Base-by-base conservation (phyloP, 2,113 vertebrate species). In the Gasterosteus nipponicus region DNA sequence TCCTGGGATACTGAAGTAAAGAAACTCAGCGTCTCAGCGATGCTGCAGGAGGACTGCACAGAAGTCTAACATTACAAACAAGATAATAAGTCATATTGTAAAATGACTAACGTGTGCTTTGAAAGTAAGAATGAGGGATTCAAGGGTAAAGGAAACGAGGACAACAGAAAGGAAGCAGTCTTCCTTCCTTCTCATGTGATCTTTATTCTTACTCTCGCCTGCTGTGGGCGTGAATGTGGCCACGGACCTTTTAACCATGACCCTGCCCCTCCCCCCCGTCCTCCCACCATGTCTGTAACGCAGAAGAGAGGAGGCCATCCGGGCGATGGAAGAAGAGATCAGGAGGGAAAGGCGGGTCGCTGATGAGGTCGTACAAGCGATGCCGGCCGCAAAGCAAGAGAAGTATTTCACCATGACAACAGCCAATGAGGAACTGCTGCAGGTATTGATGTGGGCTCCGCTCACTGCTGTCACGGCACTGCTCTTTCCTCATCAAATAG, bases 271-370 rank as follows among this genome's bases (percentile, higher is more conserved):
- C 38, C 18, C 47, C n/a, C 0, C 5, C 47, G 0, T 35, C 16
- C 18, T 15, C 15, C 8, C 22, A 22, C 15, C 10, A 19, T 66
- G 10, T 80, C 39, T 65, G 10, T 33, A 35, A 0, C 80, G 47
- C 80, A 99, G 98, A 47, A 96, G 95, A 82, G 97, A 99, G 92
- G 97, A 97, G 68, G 89, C 94, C 18, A 95, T 99, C 87, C 91
- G 93, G 75, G 91, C 77, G 15, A 89, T 96, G 12, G 96, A 98
- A 83, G 95, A 96, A 82, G 95, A 96, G 75, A 95, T 97, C 7
- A 92, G 95, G 74, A 94, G 38, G 82, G 95, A 97, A 86, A 96
- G 96, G 68, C 87, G 92, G 67, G 93, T 94, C 12, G 96, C 96
- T 53, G 96, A 98, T 39, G 93, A 94, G 86, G 95, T 98, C 15